Evolutionary conservation across 2,113 vertebrate genomes (phyloP).

Genomic region (Isichthys henryi): DNA sequence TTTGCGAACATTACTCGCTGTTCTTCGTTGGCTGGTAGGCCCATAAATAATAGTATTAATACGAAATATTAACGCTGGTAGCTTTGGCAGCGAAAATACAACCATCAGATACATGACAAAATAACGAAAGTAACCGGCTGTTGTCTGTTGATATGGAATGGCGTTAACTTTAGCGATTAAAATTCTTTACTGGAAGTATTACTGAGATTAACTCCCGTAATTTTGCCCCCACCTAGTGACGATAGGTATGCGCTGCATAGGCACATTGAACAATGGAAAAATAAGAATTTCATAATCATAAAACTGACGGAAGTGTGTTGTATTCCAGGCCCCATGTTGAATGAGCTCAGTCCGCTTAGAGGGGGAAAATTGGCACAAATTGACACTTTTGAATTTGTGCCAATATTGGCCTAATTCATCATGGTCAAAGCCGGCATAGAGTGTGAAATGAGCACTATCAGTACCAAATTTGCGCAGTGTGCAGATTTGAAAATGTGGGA

Average conservation of each 20-base stretch:
- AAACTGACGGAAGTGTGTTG: constrained; percentile 22
- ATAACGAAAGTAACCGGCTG: background rate
- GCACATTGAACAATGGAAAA: background rate
- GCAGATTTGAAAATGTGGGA: constrained; percentile 37
- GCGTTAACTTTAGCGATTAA: background rate
- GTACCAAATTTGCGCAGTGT: constrained; percentile 11
- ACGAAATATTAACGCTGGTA: background rate
- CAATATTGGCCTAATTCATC: constrained; percentile 12
- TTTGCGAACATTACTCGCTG: background rate
- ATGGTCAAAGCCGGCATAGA: constrained; percentile 21
- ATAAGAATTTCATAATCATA: background rate
- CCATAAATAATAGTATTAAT: background rate
- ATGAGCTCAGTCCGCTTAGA: constrained; percentile 18
- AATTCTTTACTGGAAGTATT: background rate
- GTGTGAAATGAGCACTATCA: constrained; percentile 15
- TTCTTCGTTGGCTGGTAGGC: background rate
- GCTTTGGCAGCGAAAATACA: background rate
- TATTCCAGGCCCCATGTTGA: constrained; percentile 28
- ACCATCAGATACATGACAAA: background rate
- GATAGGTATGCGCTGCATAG: background rate
- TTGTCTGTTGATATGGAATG: background rate
- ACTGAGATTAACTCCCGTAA: background rate
- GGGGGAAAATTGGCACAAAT: constrained; percentile 19
- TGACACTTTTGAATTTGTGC: constrained; percentile 12
- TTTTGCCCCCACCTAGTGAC: background rate